Evolutionary conservation across 2,888 invertebrate species (phyloP).

Genomic region (Pyrgus malvae): DNA sequence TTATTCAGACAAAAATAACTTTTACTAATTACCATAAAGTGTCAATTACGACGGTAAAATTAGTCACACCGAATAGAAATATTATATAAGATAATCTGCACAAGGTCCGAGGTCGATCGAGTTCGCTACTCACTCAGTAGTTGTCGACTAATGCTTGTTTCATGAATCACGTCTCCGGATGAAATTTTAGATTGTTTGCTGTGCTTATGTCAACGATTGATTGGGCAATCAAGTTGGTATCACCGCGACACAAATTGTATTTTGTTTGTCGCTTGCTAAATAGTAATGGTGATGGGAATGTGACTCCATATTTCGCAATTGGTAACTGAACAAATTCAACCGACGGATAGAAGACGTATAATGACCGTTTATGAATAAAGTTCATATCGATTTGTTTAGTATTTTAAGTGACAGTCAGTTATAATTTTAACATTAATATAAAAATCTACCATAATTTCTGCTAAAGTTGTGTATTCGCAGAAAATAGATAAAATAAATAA

Average conservation of each 20-base stretch:
- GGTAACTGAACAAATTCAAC: too few relatives aligned
- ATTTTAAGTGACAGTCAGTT: too few relatives aligned
- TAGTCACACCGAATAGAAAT: slow-evolving; percentile 40
- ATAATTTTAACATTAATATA: too few relatives aligned
- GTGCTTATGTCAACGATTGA: slow-evolving; percentile 27
- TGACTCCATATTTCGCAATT: slow-evolving; percentile 3
- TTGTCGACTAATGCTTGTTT: slow-evolving; percentile 41
- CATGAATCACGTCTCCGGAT: slow-evolving; percentile 51
- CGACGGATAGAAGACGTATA: too few relatives aligned
- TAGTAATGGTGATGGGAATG: background rate
- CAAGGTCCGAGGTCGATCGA: slow-evolving; percentile 48
- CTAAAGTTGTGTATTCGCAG: too few relatives aligned
- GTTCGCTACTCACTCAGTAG: slow-evolving; percentile 29
- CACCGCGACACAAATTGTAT: slow-evolving; percentile 16
- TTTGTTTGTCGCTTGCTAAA: slow-evolving; percentile 21
- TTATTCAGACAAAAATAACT: slow-evolving; percentile 30
- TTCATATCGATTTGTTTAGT: too few relatives aligned
- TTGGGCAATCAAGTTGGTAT: slow-evolving; percentile 16
- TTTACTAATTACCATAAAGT: slow-evolving; percentile 44
- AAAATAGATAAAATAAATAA: too few relatives aligned
- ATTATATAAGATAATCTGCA: slow-evolving; percentile 45
- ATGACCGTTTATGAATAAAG: too few relatives aligned
- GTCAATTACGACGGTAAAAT: slow-evolving; percentile 42
- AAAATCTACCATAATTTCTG: too few relatives aligned
- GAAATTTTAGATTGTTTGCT: slow-evolving; percentile 32